Conservation (phyloP, 2,797 vertebrate species). For the Pyrocephalus nanus region DNA sequence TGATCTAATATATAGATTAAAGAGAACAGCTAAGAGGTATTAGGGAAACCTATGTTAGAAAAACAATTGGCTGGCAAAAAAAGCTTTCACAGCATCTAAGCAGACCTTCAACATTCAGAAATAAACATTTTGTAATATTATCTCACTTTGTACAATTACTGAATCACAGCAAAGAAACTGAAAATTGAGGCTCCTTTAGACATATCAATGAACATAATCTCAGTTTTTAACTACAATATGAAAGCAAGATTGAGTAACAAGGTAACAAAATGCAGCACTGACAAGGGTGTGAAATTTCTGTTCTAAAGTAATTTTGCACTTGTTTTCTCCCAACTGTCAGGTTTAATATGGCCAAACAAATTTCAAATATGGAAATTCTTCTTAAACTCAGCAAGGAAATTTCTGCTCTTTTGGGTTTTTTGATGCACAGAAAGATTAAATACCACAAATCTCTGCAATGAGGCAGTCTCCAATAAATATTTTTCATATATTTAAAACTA, state of each 20-base stretch:
- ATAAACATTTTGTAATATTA: neutral
- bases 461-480: neutral
- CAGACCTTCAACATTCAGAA: neutral
- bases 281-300: neutral
- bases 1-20: neutral
- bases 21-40: neutral
- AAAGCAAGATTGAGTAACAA: neutral
- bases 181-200: neutral
- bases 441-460: neutral
- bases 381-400: neutral
- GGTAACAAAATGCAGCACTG: neutral
- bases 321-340: neutral
- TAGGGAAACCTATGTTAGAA: neutral
- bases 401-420: neutral
- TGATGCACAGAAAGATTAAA: neutral
- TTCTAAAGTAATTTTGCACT: neutral
- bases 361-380: neutral
- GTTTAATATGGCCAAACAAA: neutral
- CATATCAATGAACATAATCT: neutral
- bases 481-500: neutral
- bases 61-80: neutral
- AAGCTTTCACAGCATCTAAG: neutral
- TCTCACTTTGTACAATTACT: neutral
- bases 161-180: neutral
- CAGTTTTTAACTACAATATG: neutral